phyloP scores from a whole-genome alignment of 2,888 invertebrate genomes.

The Spatulosminthurus flaviceps region DNA sequence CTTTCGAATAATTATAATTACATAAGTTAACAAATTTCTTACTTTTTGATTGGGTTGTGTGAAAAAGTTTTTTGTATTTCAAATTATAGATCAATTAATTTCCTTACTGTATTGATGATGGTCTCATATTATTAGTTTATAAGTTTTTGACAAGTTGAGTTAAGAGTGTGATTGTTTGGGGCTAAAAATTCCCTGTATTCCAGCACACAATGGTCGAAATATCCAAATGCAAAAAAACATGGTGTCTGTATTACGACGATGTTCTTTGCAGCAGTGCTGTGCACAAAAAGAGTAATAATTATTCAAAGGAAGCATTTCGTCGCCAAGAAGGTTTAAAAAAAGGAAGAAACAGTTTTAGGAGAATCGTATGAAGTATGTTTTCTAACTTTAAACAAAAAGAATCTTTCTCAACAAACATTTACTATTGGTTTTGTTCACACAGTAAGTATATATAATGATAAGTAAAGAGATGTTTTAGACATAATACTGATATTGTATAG shows the following conservation, averaged over 20 bases:
- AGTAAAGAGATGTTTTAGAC: no score
- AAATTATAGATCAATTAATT: conserved; percentile 39
- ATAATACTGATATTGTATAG: neutral
- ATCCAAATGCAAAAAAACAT: conserved; percentile 33
- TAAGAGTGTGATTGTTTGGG: conserved; percentile 45
- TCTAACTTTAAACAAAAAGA: conserved; percentile 6
- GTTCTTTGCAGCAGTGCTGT: conserved; percentile 34
- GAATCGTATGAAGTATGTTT: conserved; percentile 27
- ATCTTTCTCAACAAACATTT: conserved; percentile 26
- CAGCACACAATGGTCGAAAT: conserved; percentile 38
- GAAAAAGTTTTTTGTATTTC: conserved; percentile 44
- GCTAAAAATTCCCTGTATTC: conserved; percentile 27
- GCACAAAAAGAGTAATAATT: conserved; percentile 30
- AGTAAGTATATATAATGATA: no score
- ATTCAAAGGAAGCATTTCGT: conserved; percentile 7
- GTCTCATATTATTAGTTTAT: conserved; percentile 41
- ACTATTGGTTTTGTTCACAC: conserved; percentile 19
- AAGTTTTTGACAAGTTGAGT: conserved; percentile 43
- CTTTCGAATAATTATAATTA: conserved; percentile 30
- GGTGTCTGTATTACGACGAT: conserved; percentile 31
- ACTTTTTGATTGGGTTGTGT: conserved; percentile 46
- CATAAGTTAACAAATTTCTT: conserved; percentile 47
- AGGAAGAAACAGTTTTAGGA: conserved; percentile 9
- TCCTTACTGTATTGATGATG: conserved; percentile 47
- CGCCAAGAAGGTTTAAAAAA: conserved; percentile 1